phyloP scores from a whole-genome alignment of 2,888 invertebrate genomes.

The Gastrophysa polygoni region DNA sequence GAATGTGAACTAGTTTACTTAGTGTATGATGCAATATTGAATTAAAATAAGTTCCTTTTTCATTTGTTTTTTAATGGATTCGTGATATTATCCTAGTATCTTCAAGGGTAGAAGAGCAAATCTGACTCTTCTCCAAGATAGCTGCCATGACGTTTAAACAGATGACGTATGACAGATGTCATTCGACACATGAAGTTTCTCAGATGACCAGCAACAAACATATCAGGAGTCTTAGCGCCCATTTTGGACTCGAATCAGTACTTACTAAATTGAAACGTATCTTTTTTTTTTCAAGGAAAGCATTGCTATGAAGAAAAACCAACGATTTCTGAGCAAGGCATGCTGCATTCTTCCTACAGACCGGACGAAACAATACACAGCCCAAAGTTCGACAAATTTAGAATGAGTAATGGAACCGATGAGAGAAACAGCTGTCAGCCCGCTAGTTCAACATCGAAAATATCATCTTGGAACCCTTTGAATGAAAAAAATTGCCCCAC shows the following conservation, averaged over 20 bases:
- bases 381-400: conserved; percentile 18
- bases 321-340: conserved; percentile 12
- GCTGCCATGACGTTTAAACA: too few relatives aligned
- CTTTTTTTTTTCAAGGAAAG: not conserved
- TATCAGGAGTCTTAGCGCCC: too few relatives aligned
- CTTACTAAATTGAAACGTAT: too few relatives aligned
- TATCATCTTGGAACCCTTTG: conserved; percentile 48
- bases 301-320: not conserved
- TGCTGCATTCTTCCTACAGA: conserved; percentile 24
- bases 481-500: conserved; percentile 34
- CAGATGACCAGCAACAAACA: too few relatives aligned
- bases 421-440: not conserved
- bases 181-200: too few relatives aligned
- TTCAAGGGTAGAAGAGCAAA: too few relatives aligned
- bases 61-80: too few relatives aligned
- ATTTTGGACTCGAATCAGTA: too few relatives aligned
- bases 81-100: too few relatives aligned
- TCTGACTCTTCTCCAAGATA: too few relatives aligned
- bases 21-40: not conserved
- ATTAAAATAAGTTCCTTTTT: not conserved
- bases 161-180: too few relatives aligned
- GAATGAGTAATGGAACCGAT: conserved; percentile 1
- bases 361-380: conserved; percentile 20
- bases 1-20: not conserved
- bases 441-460: conserved; percentile 17